Base-by-base conservation (phyloP, 2,888 invertebrate genomes). In the Chymomyza procnemis region DNA sequence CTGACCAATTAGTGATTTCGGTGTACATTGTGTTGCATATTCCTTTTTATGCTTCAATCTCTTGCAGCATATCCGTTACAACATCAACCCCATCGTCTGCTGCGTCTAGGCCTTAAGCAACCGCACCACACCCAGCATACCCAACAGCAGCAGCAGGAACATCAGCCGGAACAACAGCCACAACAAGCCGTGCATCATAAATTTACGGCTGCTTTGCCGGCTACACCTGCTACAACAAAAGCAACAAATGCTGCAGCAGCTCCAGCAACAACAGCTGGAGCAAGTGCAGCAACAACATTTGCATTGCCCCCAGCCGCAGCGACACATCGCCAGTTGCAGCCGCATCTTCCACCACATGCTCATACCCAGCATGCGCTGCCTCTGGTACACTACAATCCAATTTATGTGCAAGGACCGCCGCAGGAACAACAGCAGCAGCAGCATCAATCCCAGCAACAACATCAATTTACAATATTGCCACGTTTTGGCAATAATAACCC, bases 361-460 rank as follows among this genome's bases (percentile, higher is more conserved):
- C 18, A 52, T 18, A 6, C n/a, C 4, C 52, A 52, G 9, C 52
- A 54, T 18, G 54, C 19, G 6, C 60, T 76, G 50, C 88, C 84
- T 57, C 59, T 85, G 47, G 76, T 85, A 47, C 89, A 88, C 78
- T 88, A 87, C 73, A 88, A 87, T 76, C 87, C 89, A 63, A 76
- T 80, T 67, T 88, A 88, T 65, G 79, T 84, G 60, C 84, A 87
- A 69, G 69, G 75, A 6, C 87, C 87, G n/a, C 58, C 67, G 54
- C 63, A 62, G 87, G 26, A 26, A 6, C 26, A 26, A 26, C 26
- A 79, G 57, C 84, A 54, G 48, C 79, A 73, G 1, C 64, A 64
- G 12, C 79, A 75, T 16, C 75, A 64, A 6, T 73, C 72, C 57
- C 80, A 72, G 64, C 79, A 80, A 57, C 81, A 82, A 50, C 85